phyloP scores from a whole-genome alignment of 2,888 invertebrate genomes.

The Agrochola lychnidis region DNA sequence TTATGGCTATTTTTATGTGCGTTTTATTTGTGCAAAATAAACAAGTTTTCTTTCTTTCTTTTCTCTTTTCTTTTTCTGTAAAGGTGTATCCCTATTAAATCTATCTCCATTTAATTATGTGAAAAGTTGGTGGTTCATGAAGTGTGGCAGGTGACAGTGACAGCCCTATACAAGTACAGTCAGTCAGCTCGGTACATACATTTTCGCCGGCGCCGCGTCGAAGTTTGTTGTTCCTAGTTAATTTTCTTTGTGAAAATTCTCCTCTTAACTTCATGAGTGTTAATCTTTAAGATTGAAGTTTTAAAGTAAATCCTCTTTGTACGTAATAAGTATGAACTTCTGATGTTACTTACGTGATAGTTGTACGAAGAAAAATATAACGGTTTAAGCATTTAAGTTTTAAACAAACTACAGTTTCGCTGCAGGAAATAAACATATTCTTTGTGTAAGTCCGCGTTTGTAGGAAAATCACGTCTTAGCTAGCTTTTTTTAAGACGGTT shows the following conservation, averaged over 20 bases:
- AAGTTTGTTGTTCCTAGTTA: conserved; percentile 69
- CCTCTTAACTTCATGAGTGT: conserved; percentile 70
- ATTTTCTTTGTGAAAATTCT: conserved; percentile 75
- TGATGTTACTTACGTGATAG: conserved; percentile 60
- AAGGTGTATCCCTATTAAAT: background rate
- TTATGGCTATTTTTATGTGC: too few relatives aligned
- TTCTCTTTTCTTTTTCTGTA: too few relatives aligned
- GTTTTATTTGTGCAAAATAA: too few relatives aligned
- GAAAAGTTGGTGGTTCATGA: conserved; percentile 1
- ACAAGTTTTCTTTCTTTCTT: too few relatives aligned
- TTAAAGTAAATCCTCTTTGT: conserved; percentile 62
- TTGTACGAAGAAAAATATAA: conserved; percentile 57
- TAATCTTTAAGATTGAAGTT: conserved; percentile 74
- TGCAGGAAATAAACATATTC: conserved; percentile 54
- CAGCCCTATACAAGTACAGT: conserved; percentile 52
- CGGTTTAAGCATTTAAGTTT: conserved; percentile 46
- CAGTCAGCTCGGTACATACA: conserved; percentile 56
- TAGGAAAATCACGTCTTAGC: conserved; percentile 48
- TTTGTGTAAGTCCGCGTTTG: conserved; percentile 45
- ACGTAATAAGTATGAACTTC: conserved; percentile 54
- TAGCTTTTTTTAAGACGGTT: conserved; percentile 29
- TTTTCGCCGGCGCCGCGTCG: conserved; percentile 52
- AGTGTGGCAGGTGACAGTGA: conserved; percentile 22
- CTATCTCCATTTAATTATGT: conserved; percentile 14
- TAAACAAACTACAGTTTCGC: conserved; percentile 43